Conservation (phyloP, 2,888 invertebrate species). For the Drosophila paucipuncta region DNA sequence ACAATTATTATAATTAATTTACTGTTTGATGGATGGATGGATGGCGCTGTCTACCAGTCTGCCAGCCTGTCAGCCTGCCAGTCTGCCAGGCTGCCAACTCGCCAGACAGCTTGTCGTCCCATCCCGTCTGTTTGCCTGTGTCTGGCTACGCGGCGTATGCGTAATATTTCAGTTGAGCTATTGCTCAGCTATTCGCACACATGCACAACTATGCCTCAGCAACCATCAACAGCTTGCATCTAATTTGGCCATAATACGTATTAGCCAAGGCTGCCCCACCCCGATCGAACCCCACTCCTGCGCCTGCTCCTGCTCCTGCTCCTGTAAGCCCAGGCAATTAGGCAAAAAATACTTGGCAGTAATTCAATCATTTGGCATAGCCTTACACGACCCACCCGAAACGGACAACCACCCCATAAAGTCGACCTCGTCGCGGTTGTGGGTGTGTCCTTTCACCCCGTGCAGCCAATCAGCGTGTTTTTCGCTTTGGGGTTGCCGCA, state of each 20-base stretch:
- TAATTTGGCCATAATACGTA: constrained; percentile 44
- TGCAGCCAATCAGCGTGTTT: constrained; percentile 55
- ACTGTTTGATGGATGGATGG: constrained; percentile 67
- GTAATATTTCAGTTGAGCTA: constrained; percentile 19
- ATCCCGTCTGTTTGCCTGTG: background rate
- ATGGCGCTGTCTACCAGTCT: constrained; percentile 2
- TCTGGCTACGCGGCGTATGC: constrained; percentile 39
- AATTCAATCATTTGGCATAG: constrained; percentile 78
- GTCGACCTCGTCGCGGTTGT: background rate
- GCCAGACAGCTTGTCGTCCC: background rate
- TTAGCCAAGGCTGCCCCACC: constrained; percentile 21
- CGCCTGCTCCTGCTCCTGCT: too few species aligned
- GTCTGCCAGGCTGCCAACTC: background rate
- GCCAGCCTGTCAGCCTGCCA: background rate
- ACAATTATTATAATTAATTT: constrained; percentile 85
- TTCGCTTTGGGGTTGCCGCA: constrained; percentile 44
- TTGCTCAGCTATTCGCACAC: constrained; percentile 23
- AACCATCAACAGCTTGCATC: constrained; percentile 28
- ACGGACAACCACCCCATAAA: constrained; percentile 14
- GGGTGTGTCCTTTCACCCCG: constrained; percentile 50
- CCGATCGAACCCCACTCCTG: background rate
- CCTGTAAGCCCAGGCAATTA: constrained; percentile 64
- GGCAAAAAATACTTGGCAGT: constrained; percentile 75
- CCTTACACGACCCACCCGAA: constrained; percentile 52
- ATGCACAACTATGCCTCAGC: constrained; percentile 64